Evolutionary conservation across 2,113 vertebrate species (phyloP), one percentile per base, ranked within the genome.

Genomic region (Saimiri boliviensis): DNA sequence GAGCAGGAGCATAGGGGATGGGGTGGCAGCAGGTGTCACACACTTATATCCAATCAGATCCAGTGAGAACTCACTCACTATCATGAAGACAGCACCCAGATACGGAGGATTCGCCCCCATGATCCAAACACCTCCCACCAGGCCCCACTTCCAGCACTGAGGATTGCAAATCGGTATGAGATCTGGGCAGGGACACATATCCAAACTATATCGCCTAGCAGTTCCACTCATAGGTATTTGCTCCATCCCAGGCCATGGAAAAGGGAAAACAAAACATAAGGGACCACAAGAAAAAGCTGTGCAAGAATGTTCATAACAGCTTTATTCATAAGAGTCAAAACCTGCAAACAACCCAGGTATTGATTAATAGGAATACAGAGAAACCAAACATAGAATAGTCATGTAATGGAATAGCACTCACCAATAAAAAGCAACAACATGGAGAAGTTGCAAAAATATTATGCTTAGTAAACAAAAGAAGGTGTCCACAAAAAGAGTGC

Each of bases 381-480:
- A 35, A 58, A 40, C 49, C 25, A 58, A 58, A 47, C 7, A 40
- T 35, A 68, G 42, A 16, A 3, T 2, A 42, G 25, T 37, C 58
- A 20, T 2, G n/a, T n/a, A 40, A 32, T 0, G 8, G 2, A 30
- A 10, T 10, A 25, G 10, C 17, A 9, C 32, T 56, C 58, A 13
- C 6, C 37, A 9, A 9, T 37, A 32, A 70, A 47, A 90, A 47
- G 32, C 32, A 60, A 73, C 14, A 20, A 49, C 20, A 14, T 4
- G 35, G 52, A 0, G 79, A 30, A 47, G 49, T 58, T 7, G 47
- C 49, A 17, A 60, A 83, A 73, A 21, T 49, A 76, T 30, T 16
- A 14, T 9, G 73, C 73, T 76, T 30, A 76, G 73, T 76, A 42
- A 45, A 76, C 45, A 42, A 45, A 76, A 45, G 13, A 47, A 47